Percentiles rank a stretch among this genome's conserved stretches.
These are phyloP conservation scores for Drosophila virilis DNA, from an alignment of 1,140 invertebrate species.

Conservation along the genomic window DNA sequence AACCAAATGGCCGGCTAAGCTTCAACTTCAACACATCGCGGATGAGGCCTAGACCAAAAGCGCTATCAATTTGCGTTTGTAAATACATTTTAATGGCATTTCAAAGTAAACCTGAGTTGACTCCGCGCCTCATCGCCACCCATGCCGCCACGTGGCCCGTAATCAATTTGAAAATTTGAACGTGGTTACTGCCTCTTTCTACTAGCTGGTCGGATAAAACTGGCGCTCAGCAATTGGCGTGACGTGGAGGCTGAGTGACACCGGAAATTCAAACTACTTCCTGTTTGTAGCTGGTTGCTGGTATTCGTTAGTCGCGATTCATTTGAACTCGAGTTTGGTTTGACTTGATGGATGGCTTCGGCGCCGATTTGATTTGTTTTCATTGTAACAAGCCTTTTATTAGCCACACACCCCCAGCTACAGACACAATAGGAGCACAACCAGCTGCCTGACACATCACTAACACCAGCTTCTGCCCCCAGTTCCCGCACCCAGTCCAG, in stretches of 20 bases:
- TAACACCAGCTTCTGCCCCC: slow-evolving; percentile 3
- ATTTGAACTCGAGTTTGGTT: slow-evolving; percentile 69
- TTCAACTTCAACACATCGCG: slow-evolving; percentile 66
- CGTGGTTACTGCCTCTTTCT: slow-evolving; percentile 20
- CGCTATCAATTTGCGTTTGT: slow-evolving; percentile 82
- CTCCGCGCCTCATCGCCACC: slow-evolving; percentile 10
- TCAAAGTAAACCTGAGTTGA: slow-evolving; percentile 71
- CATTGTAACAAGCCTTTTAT: slow-evolving; percentile 82
- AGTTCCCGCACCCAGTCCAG: background rate
- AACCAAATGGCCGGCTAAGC: slow-evolving; percentile 65
- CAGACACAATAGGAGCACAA: background rate
- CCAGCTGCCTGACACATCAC: slow-evolving; percentile 7
- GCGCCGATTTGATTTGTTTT: slow-evolving; percentile 79
- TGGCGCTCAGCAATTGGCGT: slow-evolving; percentile 1
- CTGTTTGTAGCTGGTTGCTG: slow-evolving; percentile 64
- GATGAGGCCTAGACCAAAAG: slow-evolving; percentile 55
- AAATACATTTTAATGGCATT: slow-evolving; percentile 83
- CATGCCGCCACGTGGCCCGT: slow-evolving; percentile 38
- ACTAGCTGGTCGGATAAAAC: background rate
- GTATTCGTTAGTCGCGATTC: slow-evolving; percentile 71
- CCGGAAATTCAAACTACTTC: slow-evolving; percentile 83
- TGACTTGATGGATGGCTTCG: slow-evolving; percentile 70
- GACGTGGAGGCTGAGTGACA: slow-evolving; percentile 55
- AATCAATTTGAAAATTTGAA: slow-evolving; percentile 79
- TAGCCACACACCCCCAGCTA: slow-evolving; percentile 51